A percentile compares a stretch with the other conserved stretches of the same genome.
Conservation (phyloP, 2,113 vertebrate genomes). For the Sterna hirundo region DNA sequence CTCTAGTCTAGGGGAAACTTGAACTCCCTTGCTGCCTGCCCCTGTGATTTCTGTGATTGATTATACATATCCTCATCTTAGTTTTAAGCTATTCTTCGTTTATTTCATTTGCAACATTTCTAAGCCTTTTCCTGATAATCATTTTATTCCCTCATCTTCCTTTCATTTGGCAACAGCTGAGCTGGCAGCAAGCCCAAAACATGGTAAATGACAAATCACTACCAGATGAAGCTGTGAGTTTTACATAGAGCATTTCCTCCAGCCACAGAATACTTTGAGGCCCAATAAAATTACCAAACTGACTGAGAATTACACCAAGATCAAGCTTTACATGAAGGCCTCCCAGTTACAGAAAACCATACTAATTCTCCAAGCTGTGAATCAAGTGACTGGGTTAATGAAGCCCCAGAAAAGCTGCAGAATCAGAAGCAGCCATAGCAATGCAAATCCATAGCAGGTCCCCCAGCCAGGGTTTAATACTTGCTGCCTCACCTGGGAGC, state of each 20-base stretch:
- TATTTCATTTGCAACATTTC: conserved; percentile 68
- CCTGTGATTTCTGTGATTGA: conserved; percentile 11
- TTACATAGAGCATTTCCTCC: conserved; percentile 73
- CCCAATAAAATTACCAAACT: conserved; percentile 62
- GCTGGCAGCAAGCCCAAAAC: conserved; percentile 77
- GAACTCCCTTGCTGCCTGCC: neutral
- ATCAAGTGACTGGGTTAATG: neutral
- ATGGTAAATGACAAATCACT: conserved; percentile 84
- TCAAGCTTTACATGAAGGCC: conserved; percentile 31
- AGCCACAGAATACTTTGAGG: conserved; percentile 56
- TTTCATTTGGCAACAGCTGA: conserved; percentile 74
- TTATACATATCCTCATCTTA: conserved; percentile 15
- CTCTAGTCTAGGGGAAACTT: neutral
- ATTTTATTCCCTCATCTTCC: conserved; percentile 75
- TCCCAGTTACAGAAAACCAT: conserved; percentile 7
- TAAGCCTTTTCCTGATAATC: conserved; percentile 71
- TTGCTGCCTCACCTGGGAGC: neutral
- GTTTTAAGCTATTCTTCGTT: conserved; percentile 57
- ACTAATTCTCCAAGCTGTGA: conserved; percentile 40
- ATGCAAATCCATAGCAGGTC: neutral
- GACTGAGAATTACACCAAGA: conserved; percentile 55
- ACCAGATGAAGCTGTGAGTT: conserved; percentile 80
- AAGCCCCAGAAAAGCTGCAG: neutral
- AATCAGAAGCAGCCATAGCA: neutral
- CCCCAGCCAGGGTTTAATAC: neutral